Percentiles rank a stretch among this genome's conserved stretches.
These are phyloP conservation scores for Zaprionus tsacasi DNA, from an alignment of 1,140 invertebrate species.

Conservation along the genomic window DNA sequence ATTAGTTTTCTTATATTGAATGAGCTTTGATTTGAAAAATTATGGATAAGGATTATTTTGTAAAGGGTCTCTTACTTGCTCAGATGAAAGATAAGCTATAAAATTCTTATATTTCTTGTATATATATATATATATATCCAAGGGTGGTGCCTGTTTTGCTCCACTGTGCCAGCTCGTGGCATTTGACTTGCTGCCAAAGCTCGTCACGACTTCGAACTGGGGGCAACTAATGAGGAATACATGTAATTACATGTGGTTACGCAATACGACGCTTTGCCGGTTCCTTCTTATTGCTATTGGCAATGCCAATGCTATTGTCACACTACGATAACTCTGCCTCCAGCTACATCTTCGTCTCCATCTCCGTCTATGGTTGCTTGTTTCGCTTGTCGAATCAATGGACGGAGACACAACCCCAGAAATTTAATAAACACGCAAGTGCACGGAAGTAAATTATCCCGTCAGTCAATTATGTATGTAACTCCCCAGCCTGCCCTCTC, in stretches of 20 bases:
- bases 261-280: slow-evolving; percentile 50
- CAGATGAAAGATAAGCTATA: too few species aligned
- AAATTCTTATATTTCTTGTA: too few species aligned
- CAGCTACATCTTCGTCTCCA: background rate
- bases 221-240: slow-evolving; percentile 72
- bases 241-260: slow-evolving; percentile 77
- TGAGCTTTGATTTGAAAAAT: too few species aligned
- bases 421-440: slow-evolving; percentile 83
- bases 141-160: background rate
- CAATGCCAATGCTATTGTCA: slow-evolving; percentile 31
- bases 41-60: too few species aligned
- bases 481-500: slow-evolving; percentile 13
- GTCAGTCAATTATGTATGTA: slow-evolving; percentile 78
- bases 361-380: background rate
- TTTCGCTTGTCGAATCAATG: slow-evolving; percentile 63
- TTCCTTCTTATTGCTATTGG: slow-evolving; percentile 21
- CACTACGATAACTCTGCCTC: slow-evolving; percentile 8
- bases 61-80: too few species aligned
- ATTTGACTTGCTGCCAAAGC: slow-evolving; percentile 29
- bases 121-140: too few species aligned
- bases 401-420: slow-evolving; percentile 70
- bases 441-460: slow-evolving; percentile 80
- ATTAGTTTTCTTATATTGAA: too few species aligned
- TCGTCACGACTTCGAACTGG: slow-evolving; percentile 62
- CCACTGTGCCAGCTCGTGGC: slow-evolving; percentile 45